A percentile compares a stretch with the other conserved stretches of the same genome.
Evolutionary conservation across 2,113 vertebrate species (phyloP).

Genomic region (Neomonachus schauinslandi): DNA sequence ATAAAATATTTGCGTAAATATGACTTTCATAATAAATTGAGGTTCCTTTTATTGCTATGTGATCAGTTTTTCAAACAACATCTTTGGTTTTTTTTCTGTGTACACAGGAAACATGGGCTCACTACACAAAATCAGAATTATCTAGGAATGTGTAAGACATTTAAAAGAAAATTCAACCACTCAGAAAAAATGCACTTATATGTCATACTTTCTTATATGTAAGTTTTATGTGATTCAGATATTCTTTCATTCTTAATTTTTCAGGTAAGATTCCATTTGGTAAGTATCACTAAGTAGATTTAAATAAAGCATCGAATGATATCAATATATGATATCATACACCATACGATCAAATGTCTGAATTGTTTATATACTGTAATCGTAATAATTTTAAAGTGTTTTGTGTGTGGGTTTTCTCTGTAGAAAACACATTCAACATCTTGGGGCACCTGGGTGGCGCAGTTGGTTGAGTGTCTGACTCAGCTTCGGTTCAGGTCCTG

Average conservation of each 20-base stretch:
- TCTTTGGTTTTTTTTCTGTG: not conserved
- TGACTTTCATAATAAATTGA: not conserved
- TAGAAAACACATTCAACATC: not conserved
- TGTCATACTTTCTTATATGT: not conserved
- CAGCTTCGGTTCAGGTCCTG: not conserved
- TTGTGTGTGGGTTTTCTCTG: not conserved
- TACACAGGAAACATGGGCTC: not conserved
- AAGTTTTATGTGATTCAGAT: not conserved
- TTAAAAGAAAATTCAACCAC: not conserved
- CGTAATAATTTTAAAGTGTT: not conserved
- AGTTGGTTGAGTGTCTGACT: not conserved
- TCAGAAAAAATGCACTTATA: not conserved
- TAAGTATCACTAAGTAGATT: not conserved
- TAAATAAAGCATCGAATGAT: not conserved
- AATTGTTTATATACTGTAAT: not conserved
- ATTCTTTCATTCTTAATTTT: constrained; percentile 10
- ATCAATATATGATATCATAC: not conserved
- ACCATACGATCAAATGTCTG: not conserved
- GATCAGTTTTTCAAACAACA: constrained; percentile 2
- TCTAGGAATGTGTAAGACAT: not conserved
- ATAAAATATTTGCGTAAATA: not conserved
- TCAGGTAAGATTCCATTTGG: not conserved
- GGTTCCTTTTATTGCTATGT: not conserved
- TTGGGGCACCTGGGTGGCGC: not conserved
- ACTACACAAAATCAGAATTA: not conserved